Evolutionary conservation across 2,113 vertebrate genomes (phyloP).

Genomic region (Calyptomena viridis): DNA sequence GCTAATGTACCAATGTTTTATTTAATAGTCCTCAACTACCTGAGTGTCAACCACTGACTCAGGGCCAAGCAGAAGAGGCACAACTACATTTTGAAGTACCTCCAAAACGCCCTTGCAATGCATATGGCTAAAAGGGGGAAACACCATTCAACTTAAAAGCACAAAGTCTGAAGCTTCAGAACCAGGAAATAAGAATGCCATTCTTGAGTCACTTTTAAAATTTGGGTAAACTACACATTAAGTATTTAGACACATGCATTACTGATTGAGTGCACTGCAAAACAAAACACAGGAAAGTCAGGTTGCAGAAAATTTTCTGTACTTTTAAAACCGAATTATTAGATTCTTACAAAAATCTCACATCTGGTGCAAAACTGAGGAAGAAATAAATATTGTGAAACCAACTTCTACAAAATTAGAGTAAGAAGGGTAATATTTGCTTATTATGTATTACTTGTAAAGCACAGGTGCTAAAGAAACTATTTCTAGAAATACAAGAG

Average conservation of each 20-base stretch:
- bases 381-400: background rate
- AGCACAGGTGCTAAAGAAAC: background rate
- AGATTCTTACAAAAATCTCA: background rate
- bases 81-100: background rate
- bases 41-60: background rate
- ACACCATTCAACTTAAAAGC: background rate
- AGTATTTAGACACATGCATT: accelerated
- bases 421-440: background rate
- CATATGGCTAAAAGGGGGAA: background rate
- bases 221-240: background rate
- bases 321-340: background rate
- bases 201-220: background rate
- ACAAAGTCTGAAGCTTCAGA: background rate
- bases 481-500: accelerated
- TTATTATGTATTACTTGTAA: background rate
- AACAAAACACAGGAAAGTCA: background rate
- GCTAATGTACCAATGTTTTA: background rate
- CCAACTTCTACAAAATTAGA: background rate
- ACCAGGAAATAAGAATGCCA: background rate
- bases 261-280: background rate
- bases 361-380: background rate
- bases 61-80: background rate
- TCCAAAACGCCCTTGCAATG: background rate
- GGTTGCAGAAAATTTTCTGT: background rate
- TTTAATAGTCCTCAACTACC: background rate